Base-by-base conservation (phyloP, 2,113 vertebrate species). In the Melanostigma gelatinosum region DNA sequence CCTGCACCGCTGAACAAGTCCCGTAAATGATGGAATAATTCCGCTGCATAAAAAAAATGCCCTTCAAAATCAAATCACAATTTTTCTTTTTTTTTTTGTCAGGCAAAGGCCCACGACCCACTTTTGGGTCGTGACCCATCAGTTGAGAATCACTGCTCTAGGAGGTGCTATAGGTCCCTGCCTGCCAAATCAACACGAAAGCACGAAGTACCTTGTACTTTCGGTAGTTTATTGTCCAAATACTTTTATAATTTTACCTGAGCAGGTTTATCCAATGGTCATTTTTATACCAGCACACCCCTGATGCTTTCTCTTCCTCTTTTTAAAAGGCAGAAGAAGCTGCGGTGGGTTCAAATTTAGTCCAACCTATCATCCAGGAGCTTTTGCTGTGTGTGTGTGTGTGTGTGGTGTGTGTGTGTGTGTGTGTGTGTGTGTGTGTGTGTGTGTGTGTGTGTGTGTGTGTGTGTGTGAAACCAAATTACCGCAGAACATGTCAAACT, bases 271-370 rank as follows among this genome's bases (percentile, higher is more conserved):
- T 58, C 55, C n/a, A 57, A 27, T 13, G 9, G 24, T 57, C 0
- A 11, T 27, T 57, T 13, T 58, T 29, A 15, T 29, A 29, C 52
- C 50, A 32, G 55, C 55, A 16, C 55, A 42, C 8, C 34, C 22
- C 6, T 4, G 18, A 24, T 44, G 6, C 38, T 15, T 36, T 18
- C 22, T 36, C n/a, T 42, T 46, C 40, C 52, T 60, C 32, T 55
- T 60, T 62, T 72, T 72, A 65, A 46, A 52, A 46, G 29, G 42
- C 24, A 82, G 46, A 65, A 67, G 67, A 66, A 52, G 36, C 34
- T 74, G 68, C 67, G 32, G 8, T 54, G 74, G 62, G 82, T 84
- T 83, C 76, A 85, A 52, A 69, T 66, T 36, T 55, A 87, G 85
- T 78, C 42, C 62, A 80, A 62, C 60, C 15, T 64, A 54, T 72